phyloP scores from a whole-genome alignment of 2,113 vertebrate genomes.

The Cinclus mexicanus region DNA sequence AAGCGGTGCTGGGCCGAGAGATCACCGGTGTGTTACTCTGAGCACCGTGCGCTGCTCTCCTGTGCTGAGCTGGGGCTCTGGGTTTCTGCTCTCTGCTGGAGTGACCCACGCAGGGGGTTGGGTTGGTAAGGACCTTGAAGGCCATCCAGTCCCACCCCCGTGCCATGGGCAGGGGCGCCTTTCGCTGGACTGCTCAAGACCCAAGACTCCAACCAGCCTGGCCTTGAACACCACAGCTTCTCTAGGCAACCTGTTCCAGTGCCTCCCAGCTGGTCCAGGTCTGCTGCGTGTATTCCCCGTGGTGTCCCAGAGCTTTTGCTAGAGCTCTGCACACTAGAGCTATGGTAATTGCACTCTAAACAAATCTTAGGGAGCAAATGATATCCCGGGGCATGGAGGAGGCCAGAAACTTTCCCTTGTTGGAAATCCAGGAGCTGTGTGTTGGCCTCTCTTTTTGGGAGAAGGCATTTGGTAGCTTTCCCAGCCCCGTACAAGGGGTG shows the following conservation, averaged over 20 bases:
- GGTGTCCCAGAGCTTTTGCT: neutral
- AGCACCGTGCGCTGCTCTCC: neutral
- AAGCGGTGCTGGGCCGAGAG: rapidly evolving
- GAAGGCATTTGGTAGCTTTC: neutral
- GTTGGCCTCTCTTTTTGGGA: neutral
- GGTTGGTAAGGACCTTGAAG: neutral
- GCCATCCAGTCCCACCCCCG: too few species aligned
- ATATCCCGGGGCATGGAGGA: neutral
- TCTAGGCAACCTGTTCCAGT: rapidly evolving
- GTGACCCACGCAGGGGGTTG: neutral
- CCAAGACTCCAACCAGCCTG: neutral
- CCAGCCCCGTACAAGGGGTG: rapidly evolving
- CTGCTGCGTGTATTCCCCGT: rapidly evolving
- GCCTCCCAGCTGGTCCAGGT: too few species aligned
- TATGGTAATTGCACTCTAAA: neutral
- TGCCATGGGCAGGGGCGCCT: neutral
- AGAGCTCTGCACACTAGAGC: neutral
- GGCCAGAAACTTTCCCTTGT: neutral
- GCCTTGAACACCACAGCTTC: neutral
- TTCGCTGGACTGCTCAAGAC: too few species aligned
- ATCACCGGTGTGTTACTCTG: rapidly evolving
- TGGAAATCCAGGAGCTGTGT: neutral
- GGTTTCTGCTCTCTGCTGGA: rapidly evolving
- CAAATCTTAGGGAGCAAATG: neutral
- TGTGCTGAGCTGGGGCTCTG: too few species aligned